phyloP scores from a whole-genome alignment of 2,113 vertebrate species.

The Neomonachus schauinslandi region DNA sequence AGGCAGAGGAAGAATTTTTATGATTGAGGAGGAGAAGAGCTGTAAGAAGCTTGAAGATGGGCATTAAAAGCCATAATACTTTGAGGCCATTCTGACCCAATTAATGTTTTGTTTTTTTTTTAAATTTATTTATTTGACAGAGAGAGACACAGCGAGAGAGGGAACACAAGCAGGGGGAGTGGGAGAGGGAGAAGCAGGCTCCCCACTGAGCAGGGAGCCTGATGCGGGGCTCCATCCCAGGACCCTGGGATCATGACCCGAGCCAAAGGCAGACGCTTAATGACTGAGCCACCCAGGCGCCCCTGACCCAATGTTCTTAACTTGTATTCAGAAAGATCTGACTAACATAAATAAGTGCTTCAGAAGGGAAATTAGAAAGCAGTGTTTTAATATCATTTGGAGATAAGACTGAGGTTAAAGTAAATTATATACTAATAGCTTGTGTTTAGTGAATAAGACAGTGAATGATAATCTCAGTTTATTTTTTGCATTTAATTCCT shows the following conservation, averaged over 20 bases:
- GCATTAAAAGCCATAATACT: not conserved
- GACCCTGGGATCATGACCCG: no score
- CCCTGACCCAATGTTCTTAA: not conserved
- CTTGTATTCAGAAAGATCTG: not conserved
- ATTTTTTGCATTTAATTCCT: constrained; percentile 16
- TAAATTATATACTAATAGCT: not conserved
- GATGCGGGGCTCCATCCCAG: no score
- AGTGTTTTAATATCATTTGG: not conserved
- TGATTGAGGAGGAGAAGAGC: not conserved
- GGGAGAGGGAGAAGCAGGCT: no score
- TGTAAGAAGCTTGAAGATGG: not conserved
- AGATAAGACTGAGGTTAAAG: not conserved
- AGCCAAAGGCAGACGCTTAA: no score
- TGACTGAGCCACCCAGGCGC: no score
- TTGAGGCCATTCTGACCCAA: not conserved
- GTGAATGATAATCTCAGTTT: not conserved
- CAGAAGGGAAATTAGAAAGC: not conserved
- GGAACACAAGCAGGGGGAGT: no score
- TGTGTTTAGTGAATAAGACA: not conserved
- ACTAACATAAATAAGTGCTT: not conserved
- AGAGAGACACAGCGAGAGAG: no score
- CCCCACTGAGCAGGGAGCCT: no score
- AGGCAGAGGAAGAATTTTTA: not conserved
- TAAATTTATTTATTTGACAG: no score
- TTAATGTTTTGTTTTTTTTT: no score